These are phyloP conservation scores for Cataglyphis cursor DNA, from an alignment of 2,888 invertebrate genomes.

Conservation along the genomic window DNA sequence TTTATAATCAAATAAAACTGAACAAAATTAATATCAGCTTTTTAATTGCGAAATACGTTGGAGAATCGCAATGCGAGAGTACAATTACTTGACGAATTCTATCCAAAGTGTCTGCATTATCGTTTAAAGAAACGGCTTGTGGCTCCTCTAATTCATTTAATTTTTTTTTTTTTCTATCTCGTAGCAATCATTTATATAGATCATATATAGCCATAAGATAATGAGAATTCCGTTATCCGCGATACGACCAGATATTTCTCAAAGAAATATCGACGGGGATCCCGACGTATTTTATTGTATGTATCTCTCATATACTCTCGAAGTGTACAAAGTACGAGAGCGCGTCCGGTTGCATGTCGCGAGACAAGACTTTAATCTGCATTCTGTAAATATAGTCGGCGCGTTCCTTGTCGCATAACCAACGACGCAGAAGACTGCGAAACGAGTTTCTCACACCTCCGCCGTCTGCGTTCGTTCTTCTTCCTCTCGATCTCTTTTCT, in stretches of 20 bases:
- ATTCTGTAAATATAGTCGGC: slow-evolving; percentile 12
- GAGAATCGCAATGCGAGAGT: not conserved
- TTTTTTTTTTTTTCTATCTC: not conserved
- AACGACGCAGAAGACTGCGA: slow-evolving; percentile 12
- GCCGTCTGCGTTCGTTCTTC: not conserved
- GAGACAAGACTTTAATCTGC: slow-evolving; percentile 35
- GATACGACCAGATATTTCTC: slow-evolving; percentile 13
- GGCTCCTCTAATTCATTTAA: not conserved
- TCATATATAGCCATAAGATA: not conserved
- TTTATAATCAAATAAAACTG: not conserved
- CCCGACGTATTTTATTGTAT: slow-evolving; percentile 18
- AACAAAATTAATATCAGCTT: not conserved
- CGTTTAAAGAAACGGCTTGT: slow-evolving; percentile 11
- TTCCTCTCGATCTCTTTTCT: not conserved
- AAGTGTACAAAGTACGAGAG: not conserved
- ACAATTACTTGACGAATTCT: not conserved
- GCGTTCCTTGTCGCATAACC: slow-evolving; percentile 31
- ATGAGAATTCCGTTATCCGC: not conserved
- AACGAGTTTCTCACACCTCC: slow-evolving; percentile 25
- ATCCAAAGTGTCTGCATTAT: not conserved
- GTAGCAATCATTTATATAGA: not conserved
- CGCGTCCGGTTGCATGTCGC: slow-evolving; percentile 13
- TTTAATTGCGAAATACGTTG: not conserved
- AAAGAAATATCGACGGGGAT: not conserved
- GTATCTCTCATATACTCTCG: not conserved